A percentile compares a stretch with the other conserved stretches of the same genome.
Evolutionary conservation across 2,113 vertebrate genomes (phyloP).

Genomic region (Corythaixoides concolor): DNA sequence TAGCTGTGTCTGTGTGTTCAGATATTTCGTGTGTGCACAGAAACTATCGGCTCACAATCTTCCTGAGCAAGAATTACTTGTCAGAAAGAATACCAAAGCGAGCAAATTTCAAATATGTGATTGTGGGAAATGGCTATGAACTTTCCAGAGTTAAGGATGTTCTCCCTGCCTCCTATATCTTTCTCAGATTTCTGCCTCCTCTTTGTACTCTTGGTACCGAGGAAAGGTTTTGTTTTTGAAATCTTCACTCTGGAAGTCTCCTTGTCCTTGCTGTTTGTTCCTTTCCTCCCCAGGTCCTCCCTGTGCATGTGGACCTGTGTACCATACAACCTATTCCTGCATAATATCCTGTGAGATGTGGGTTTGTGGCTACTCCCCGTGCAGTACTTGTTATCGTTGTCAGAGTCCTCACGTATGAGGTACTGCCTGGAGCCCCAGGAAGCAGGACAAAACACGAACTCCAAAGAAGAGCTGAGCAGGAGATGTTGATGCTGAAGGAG

Average conservation of each 20-base stretch:
- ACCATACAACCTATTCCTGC: not conserved
- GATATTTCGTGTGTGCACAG: not conserved
- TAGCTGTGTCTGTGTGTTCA: not conserved
- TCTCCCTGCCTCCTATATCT: not conserved
- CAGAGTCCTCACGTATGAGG: not conserved
- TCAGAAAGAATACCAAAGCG: not conserved
- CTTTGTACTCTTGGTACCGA: not conserved
- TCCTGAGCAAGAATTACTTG: not conserved
- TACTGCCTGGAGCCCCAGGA: not conserved
- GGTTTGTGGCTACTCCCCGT: not conserved
- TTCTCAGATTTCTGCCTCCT: not conserved
- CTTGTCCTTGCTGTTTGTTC: not conserved
- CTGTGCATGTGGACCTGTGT: not conserved
- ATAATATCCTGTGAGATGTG: not conserved
- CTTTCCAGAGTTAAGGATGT: not conserved
- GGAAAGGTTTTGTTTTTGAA: not conserved
- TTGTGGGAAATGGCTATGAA: not conserved
- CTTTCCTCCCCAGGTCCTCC: not conserved
- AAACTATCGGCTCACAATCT: not conserved
- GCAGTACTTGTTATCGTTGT: not conserved
- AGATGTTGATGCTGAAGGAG: not conserved
- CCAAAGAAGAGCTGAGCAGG: not conserved
- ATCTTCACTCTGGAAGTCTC: not conserved
- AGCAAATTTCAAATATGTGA: not conserved
- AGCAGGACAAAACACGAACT: accelerated